Percentiles rank a stretch among this genome's conserved stretches.
These are phyloP conservation scores for Clytia hemisphaerica DNA, from an alignment of 30 jellyfish, hydroid and myxozoan genomes.

Conservation along the genomic window DNA sequence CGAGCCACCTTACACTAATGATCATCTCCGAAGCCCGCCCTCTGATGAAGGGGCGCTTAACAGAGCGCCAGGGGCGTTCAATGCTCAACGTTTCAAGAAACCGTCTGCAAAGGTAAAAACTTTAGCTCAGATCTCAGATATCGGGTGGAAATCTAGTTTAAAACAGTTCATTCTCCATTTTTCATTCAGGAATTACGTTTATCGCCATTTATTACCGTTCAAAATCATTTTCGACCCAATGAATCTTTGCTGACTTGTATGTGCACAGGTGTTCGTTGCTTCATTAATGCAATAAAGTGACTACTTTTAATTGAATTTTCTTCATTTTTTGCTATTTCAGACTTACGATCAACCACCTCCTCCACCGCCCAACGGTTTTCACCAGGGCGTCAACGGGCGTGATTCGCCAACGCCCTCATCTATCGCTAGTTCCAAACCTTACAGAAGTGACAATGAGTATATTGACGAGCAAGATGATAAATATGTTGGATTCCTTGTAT, in stretches of 20 bases:
- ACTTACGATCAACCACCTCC: conserved; percentile 12
- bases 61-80: conserved; percentile 92
- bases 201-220: no score
- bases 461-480: conserved; percentile 77
- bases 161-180: no score
- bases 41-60: conserved; percentile 58
- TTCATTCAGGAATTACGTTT: no score
- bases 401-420: conserved; percentile 93
- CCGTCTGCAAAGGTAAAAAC: conserved; percentile 13
- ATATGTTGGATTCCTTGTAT: conserved; percentile 91
- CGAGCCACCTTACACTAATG: conserved; percentile 73
- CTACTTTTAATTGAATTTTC: background rate
- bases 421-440: conserved; percentile 83
- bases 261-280: background rate
- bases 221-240: background rate
- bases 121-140: no score
- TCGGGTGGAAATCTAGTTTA: no score
- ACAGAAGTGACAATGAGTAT: conserved; percentile 93
- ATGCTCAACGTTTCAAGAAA: conserved; percentile 33
- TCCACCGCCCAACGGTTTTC: background rate
- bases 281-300: background rate
- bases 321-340: background rate
- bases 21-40: conserved; percentile 46
- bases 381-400: background rate
- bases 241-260: background rate